A percentile compares a stretch with the other conserved stretches of the same genome.
phyloP scores from a whole-genome alignment of 2,888 invertebrate genomes.

The Diabrotica balteata region DNA sequence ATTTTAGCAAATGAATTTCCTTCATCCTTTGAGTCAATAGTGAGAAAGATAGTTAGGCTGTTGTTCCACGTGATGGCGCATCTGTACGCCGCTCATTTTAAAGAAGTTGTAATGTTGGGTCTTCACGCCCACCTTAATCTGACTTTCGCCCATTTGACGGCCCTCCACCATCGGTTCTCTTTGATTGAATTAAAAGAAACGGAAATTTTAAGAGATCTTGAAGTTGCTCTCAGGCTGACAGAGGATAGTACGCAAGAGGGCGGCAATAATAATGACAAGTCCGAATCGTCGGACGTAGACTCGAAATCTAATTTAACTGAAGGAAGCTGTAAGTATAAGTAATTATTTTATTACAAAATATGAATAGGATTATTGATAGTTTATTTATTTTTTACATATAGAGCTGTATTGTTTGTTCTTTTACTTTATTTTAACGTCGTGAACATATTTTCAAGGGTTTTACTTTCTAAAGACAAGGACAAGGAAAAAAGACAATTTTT shows the following conservation, averaged over 20 bases:
- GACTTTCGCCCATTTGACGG: slow-evolving; percentile 95
- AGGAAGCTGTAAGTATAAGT: slow-evolving; percentile 34
- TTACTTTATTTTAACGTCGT: too few species aligned
- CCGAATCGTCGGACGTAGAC: slow-evolving; percentile 45
- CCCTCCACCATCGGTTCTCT: slow-evolving; percentile 83
- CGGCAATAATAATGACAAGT: slow-evolving; percentile 49
- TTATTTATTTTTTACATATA: too few species aligned
- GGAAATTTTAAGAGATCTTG: slow-evolving; percentile 91
- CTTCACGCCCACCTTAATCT: slow-evolving; percentile 97
- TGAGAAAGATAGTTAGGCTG: slow-evolving; percentile 94
- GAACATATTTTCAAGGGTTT: too few species aligned
- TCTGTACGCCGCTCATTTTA: slow-evolving; percentile 97
- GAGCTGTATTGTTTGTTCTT: too few species aligned
- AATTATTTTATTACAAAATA: too few species aligned
- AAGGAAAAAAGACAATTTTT: too few species aligned
- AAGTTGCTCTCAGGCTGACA: slow-evolving; percentile 77
- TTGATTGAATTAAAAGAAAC: slow-evolving; percentile 96
- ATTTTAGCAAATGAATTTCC: slow-evolving; percentile 89
- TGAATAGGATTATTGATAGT: too few species aligned
- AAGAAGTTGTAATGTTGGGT: slow-evolving; percentile 91
- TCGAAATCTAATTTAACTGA: slow-evolving; percentile 33
- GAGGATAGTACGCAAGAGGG: slow-evolving; percentile 58
- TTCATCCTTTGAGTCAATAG: slow-evolving; percentile 90
- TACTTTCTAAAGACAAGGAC: too few species aligned
- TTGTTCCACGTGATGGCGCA: slow-evolving; percentile 98